Evolutionary conservation across 2,113 vertebrate species (phyloP).

Genomic region (Electrona antarctica): DNA sequence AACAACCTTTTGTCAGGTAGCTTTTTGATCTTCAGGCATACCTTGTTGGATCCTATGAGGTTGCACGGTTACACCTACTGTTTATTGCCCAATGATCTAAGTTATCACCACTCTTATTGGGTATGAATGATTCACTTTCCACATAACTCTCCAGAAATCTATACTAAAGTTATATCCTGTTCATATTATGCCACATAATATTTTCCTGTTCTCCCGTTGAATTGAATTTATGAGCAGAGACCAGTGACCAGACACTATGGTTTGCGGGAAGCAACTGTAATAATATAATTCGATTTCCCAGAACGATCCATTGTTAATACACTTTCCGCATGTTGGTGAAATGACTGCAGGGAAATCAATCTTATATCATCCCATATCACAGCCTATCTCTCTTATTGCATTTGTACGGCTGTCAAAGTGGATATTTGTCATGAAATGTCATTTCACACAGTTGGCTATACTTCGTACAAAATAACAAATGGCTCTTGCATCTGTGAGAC

Average conservation of each 20-base stretch:
- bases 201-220: background rate
- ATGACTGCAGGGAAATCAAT: background rate
- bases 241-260: background rate
- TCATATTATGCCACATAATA: background rate
- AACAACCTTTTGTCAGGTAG: background rate
- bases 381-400: background rate
- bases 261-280: background rate
- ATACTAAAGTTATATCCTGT: background rate
- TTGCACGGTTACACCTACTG: background rate
- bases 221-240: background rate
- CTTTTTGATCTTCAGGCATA: background rate
- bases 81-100: background rate
- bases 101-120: background rate
- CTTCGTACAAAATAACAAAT: background rate
- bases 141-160: background rate
- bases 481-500: background rate
- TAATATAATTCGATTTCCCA: background rate
- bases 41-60: slow-evolving; percentile 12
- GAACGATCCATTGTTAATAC: background rate
- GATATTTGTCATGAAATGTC: background rate
- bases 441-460: background rate
- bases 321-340: background rate
- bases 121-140: slow-evolving; percentile 7
- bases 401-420: background rate
- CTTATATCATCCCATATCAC: background rate